These are phyloP conservation scores for Myotis findleyi DNA, from an alignment of 2,797 vertebrate species.

Conservation along the genomic window DNA sequence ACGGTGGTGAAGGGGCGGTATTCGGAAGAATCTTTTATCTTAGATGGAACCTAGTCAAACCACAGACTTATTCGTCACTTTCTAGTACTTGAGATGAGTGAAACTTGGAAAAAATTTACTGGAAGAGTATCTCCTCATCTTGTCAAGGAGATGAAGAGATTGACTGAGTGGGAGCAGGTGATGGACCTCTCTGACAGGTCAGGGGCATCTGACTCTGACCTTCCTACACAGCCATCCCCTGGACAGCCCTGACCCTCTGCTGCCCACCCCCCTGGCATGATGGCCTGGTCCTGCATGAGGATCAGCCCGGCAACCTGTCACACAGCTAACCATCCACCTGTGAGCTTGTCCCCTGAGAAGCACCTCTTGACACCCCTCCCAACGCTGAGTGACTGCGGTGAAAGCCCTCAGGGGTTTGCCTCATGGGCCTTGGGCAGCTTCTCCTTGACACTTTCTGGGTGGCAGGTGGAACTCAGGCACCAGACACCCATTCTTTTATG, in stretches of 20 bases:
- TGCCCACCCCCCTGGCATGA: background rate
- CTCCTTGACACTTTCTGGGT: background rate
- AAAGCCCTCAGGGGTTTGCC: background rate
- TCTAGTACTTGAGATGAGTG: slow-evolving; percentile 36
- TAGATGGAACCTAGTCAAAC: slow-evolving; percentile 71
- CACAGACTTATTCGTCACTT: slow-evolving; percentile 75
- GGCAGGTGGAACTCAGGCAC: background rate
- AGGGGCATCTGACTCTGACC: background rate
- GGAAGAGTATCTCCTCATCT: background rate
- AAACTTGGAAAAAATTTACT: slow-evolving; percentile 44
- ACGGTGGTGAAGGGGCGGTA: fast-evolving
- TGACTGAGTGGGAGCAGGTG: background rate
- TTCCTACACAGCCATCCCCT: background rate
- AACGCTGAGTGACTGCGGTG: background rate
- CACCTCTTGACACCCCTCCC: background rate
- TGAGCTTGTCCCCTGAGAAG: background rate
- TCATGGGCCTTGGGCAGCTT: background rate
- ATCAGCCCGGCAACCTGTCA: background rate
- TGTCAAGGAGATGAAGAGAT: background rate
- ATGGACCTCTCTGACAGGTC: background rate
- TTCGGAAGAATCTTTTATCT: slow-evolving; percentile 75
- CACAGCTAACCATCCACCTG: background rate
- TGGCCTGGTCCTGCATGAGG: background rate
- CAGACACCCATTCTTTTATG: background rate
- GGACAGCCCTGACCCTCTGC: background rate